phyloP scores from a whole-genome alignment of 1,140 invertebrate species.

The Paralvinella palmiformis region DNA sequence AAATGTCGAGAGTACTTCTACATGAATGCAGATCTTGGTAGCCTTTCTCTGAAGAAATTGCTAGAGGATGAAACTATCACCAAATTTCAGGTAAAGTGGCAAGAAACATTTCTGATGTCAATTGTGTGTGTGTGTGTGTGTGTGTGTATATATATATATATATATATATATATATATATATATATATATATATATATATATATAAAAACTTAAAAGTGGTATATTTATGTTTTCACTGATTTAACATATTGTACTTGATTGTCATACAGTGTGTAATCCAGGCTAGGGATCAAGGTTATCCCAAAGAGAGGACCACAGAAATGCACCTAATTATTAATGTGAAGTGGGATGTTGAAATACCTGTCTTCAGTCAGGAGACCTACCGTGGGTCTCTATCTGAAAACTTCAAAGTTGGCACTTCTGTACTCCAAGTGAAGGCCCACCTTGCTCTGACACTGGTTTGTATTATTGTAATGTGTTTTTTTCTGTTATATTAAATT shows the following conservation, averaged over 20 bases:
- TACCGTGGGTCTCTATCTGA: background rate
- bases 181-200: background rate
- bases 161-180: too few species aligned
- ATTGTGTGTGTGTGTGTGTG: background rate
- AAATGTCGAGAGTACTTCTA: constrained; percentile 9
- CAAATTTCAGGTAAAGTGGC: background rate
- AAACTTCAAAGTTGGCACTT: background rate
- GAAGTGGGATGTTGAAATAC: background rate
- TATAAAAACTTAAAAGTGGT: background rate
- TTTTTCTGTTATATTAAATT: too few species aligned
- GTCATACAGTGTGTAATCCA: background rate
- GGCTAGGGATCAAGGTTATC: constrained; percentile 9
- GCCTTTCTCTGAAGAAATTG: constrained; percentile 5
- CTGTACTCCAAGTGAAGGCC: background rate
- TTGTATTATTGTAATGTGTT: background rate
- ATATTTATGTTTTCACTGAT: background rate
- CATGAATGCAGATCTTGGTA: constrained; percentile 5
- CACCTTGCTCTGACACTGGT: background rate
- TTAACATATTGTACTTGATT: background rate
- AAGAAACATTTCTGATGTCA: background rate
- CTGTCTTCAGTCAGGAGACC: background rate
- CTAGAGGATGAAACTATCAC: background rate
- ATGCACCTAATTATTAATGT: background rate
- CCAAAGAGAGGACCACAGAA: background rate
- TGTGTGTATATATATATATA: background rate